Evolutionary conservation across 2,888 invertebrate genomes (phyloP), one percentile per base, ranked within the genome.

Genomic region (Eristalinus sepulchralis): DNA sequence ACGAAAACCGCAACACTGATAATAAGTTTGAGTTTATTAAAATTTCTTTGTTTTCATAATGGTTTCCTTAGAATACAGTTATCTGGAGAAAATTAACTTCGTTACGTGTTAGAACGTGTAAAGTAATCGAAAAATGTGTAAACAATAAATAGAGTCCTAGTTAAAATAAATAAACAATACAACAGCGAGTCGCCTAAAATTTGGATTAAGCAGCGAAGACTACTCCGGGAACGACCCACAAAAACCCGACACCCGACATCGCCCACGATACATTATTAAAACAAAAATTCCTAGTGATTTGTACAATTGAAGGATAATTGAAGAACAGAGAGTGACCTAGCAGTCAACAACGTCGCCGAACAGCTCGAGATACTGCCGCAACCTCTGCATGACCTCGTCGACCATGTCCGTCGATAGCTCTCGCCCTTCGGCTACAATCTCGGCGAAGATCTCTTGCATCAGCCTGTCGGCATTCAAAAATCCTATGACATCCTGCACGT

Each of bases 321-420:
- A 8, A 17, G 31, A 17, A 36, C 59, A 24, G 10, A 11, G 0
- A 34, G 17, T 13, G 33, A 57, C 34, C 13, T 57, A 70, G 27
- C 59, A 72, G 13, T 36, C 34, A 9, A 53, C 36, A 8, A 55
- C 62, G 17, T 77, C 77, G 0, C 68, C 81, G 27, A 68, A 77
- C 9, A 27, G 10, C 8, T 68, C 64, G n/a, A 82, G 62, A 5
- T 33, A 31, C n/a, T 39, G 3, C 9, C 39, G 60, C 13, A 75
- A 47, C 5, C 66, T 63, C 2, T 63, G 22, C 55, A 86, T 71
- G 6, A 86, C 75, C 11, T 86, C 86, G 11, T 75, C 78, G 4
- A 75, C 71, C 73, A 83, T 75, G 13, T 83, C 71, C 0, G 24
- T 11, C 1, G 83, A 67, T 0, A 83, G 62, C 10, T 75, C 66